These are phyloP conservation scores for Percopsis omiscomaycus DNA, from an alignment of 2,797 vertebrate species.

Conservation along the genomic window DNA sequence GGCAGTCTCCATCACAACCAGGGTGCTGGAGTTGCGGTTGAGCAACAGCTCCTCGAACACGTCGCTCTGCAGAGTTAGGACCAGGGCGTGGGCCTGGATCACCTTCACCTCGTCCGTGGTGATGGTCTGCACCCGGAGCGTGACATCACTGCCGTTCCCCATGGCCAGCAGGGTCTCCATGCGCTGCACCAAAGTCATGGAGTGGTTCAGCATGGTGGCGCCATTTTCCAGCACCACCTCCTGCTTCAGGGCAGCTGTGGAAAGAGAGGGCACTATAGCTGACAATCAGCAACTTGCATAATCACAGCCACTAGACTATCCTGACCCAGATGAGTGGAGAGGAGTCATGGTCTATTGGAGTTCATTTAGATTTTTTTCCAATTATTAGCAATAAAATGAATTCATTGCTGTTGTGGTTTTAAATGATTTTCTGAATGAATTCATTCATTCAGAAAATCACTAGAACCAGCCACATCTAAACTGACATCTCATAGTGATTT, in stretches of 20 bases:
- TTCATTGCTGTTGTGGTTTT: too few relatives aligned
- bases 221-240: constrained; percentile 75
- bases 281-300: too few relatives aligned
- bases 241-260: constrained; percentile 80
- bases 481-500: too few relatives aligned
- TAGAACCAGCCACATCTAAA: too few relatives aligned
- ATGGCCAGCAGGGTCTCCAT: constrained; percentile 84
- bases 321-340: too few relatives aligned
- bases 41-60: constrained; percentile 82
- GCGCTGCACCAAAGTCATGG: constrained; percentile 86
- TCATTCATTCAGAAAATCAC: too few relatives aligned
- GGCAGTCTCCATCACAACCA: constrained; percentile 78
- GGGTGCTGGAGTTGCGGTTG: constrained; percentile 73
- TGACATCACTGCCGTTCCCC: constrained; percentile 86
- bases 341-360: too few relatives aligned
- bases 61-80: constrained; percentile 88
- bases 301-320: too few relatives aligned
- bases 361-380: too few relatives aligned
- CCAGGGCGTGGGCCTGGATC: constrained; percentile 86
- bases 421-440: too few relatives aligned
- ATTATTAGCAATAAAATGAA: too few relatives aligned
- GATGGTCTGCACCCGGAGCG: constrained; percentile 83
- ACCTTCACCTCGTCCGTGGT: constrained; percentile 89
- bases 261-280: constrained; percentile 1
- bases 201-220: constrained; percentile 87